Conservation (phyloP, 2,797 vertebrate genomes). For the Siniperca undulata region DNA sequence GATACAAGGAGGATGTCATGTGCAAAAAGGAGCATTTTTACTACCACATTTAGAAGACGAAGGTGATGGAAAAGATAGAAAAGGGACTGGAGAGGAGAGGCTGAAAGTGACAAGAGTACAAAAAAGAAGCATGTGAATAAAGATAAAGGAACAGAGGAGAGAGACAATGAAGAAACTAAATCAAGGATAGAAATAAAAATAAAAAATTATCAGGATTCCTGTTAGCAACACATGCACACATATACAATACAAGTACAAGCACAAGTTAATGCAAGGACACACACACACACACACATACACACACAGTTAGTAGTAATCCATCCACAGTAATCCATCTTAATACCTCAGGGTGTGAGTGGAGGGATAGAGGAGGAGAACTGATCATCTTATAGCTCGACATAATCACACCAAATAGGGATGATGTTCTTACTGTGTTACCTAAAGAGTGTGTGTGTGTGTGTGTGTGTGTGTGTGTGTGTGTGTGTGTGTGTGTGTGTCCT, state of each 20-base stretch:
- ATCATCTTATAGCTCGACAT: conserved; percentile 39
- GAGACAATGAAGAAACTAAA: background rate
- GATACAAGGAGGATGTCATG: conserved; percentile 11
- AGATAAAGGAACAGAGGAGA: background rate
- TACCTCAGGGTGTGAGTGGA: conserved; percentile 41
- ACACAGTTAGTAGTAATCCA: too few species aligned
- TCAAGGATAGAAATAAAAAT: background rate
- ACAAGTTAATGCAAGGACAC: background rate
- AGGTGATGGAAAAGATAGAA: background rate
- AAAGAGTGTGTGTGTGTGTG: background rate
- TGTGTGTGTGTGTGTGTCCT: background rate
- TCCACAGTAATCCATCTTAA: conserved; percentile 56
- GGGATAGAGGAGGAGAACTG: conserved; percentile 36
- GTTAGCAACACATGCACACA: background rate
- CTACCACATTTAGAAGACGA: background rate
- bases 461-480: too few species aligned
- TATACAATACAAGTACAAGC: too few species aligned
- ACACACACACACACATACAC: background rate
- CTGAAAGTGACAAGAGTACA: background rate
- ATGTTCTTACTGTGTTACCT: conserved; percentile 26
- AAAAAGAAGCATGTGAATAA: background rate
- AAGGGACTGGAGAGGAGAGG: accelerated
- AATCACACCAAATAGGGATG: conserved; percentile 37
- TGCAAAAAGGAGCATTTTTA: conserved; percentile 6
- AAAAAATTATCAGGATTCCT: background rate